Evolutionary conservation across 2,113 vertebrate genomes (phyloP).

Genomic region (Irena cyanogastra): DNA sequence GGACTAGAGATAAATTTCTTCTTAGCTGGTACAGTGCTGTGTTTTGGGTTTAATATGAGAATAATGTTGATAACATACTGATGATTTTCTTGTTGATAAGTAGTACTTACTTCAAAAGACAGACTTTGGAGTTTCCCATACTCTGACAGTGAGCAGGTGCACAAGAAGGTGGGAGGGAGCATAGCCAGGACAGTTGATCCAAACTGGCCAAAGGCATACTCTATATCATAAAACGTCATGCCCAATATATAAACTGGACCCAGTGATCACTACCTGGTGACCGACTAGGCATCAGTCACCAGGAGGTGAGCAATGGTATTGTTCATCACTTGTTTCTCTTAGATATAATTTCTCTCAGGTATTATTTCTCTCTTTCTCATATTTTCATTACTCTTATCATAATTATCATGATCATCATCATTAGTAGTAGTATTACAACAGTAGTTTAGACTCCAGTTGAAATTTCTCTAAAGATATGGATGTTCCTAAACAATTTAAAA

Average conservation of each 20-base stretch:
- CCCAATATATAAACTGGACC: background rate
- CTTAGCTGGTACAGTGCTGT: background rate
- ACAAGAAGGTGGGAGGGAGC: background rate
- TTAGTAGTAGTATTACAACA: background rate
- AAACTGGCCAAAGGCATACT: background rate
- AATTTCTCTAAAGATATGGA: background rate
- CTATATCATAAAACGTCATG: rapidly evolving
- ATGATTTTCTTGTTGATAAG: background rate
- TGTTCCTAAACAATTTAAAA: background rate
- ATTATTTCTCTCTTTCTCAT: background rate
- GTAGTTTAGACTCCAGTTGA: background rate
- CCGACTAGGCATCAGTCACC: background rate
- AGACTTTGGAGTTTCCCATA: background rate
- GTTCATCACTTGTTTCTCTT: background rate
- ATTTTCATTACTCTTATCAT: background rate
- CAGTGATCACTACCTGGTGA: background rate
- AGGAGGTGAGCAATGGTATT: background rate
- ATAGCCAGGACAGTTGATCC: background rate
- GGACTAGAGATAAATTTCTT: background rate
- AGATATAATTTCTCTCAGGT: background rate
- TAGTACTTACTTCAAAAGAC: background rate
- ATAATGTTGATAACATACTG: background rate
- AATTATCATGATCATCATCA: background rate
- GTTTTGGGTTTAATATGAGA: background rate
- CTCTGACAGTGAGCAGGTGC: background rate